phyloP scores from a whole-genome alignment of 2,113 vertebrate species.

The Neomonachus schauinslandi region DNA sequence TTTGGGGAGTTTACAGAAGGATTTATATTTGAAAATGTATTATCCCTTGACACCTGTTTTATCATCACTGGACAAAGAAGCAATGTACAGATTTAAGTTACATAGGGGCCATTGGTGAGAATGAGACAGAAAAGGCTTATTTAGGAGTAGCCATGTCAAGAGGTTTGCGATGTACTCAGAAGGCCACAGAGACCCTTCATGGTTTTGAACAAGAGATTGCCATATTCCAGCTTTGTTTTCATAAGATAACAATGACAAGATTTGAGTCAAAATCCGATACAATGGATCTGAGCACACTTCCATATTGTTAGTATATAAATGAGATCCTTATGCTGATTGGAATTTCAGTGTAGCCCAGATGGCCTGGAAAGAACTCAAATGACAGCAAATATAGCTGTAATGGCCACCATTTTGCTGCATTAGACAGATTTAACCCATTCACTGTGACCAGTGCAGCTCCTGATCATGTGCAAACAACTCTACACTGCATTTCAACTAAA shows the following conservation, averaged over 20 bases:
- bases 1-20: neutral
- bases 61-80: neutral
- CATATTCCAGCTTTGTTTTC: neutral
- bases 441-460: neutral
- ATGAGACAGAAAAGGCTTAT: neutral
- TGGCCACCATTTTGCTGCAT: neutral
- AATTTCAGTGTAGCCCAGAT: neutral
- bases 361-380: neutral
- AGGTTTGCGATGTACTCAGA: neutral
- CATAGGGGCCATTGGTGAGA: neutral
- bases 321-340: neutral
- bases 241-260: neutral
- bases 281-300: neutral
- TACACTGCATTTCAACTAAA: neutral
- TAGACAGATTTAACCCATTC: neutral
- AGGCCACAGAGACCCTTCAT: neutral
- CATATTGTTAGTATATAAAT: neutral
- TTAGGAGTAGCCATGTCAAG: neutral
- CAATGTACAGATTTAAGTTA: neutral
- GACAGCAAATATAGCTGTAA: neutral
- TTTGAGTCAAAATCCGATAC: neutral
- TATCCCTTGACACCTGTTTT: neutral
- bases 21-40: neutral
- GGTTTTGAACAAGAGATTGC: neutral
- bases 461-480: neutral